Evolutionary conservation across 2,888 invertebrate species (phyloP).

Genomic region (Caenorhabditis imperialis): DNA sequence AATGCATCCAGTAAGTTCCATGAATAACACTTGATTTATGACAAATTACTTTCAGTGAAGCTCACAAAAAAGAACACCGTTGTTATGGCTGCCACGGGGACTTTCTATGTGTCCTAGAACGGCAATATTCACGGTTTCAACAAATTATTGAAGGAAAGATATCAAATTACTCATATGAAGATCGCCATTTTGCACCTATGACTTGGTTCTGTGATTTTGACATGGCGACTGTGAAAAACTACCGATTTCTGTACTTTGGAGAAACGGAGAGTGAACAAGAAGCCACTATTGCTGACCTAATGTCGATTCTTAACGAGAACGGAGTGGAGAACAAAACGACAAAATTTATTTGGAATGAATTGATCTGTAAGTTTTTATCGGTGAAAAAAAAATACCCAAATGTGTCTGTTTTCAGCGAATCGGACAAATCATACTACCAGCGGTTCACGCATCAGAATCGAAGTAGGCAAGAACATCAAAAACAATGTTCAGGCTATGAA

Average conservation of each 20-base stretch:
- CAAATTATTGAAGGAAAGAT: conserved; percentile 16
- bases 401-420: conserved; percentile 27
- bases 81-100: conserved; percentile 42
- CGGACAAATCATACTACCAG: conserved; percentile 46
- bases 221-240: conserved; percentile 19
- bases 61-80: conserved; percentile 10
- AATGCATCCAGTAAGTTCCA: conserved; percentile 50
- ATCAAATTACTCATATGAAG: conserved; percentile 35
- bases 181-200: conserved; percentile 52
- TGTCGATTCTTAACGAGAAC: conserved; percentile 8
- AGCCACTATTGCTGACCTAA: conserved; percentile 23
- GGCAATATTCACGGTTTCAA: conserved; percentile 39
- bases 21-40: background rate
- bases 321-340: conserved; percentile 22
- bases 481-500: conserved; percentile 22
- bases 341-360: conserved; percentile 17
- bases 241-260: conserved; percentile 39
- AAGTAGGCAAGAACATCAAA: conserved; percentile 20
- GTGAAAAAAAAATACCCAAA: no score
- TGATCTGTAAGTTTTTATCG: conserved; percentile 14
- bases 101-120: conserved; percentile 31
- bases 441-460: conserved; percentile 28
- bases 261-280: conserved; percentile 33
- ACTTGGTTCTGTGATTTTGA: conserved; percentile 46
- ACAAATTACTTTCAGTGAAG: conserved; percentile 23